These are phyloP conservation scores for Argyrosomus regius DNA, from an alignment of 2,797 vertebrate species.

Conservation along the genomic window DNA sequence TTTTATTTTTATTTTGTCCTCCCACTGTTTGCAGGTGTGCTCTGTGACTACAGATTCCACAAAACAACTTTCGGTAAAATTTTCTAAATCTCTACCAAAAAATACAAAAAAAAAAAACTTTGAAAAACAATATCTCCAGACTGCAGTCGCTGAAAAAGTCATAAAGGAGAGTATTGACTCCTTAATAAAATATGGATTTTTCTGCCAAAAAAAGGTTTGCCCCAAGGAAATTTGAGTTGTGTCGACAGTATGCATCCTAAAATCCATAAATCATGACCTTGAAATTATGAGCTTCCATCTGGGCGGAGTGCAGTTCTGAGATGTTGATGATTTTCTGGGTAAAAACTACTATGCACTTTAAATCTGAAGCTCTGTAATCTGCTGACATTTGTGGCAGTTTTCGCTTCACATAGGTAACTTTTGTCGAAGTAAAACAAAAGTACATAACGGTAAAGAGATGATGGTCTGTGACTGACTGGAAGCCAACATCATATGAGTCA, in stretches of 20 bases:
- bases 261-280: constrained; percentile 64
- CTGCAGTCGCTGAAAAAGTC: constrained; percentile 49
- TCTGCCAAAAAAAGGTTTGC: constrained; percentile 36
- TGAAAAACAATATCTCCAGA: constrained; percentile 29
- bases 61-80: constrained; percentile 15
- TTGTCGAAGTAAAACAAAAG: constrained; percentile 13
- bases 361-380: constrained; percentile 10
- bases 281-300: constrained; percentile 36
- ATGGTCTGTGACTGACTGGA: constrained; percentile 39
- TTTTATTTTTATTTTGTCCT: constrained; percentile 25
- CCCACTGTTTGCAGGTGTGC: constrained; percentile 19
- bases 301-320: constrained; percentile 16
- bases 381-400: constrained; percentile 13
- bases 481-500: constrained; percentile 29
- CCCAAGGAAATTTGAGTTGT: constrained; percentile 45
- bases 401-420: constrained; percentile 4
- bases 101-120: constrained; percentile 8
- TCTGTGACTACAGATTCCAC: constrained; percentile 18
- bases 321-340: background rate
- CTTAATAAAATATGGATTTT: constrained; percentile 67
- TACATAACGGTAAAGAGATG: constrained; percentile 18
- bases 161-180: constrained; percentile 51
- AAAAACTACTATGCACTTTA: background rate
- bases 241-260: constrained; percentile 35
- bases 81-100: constrained; percentile 11